Evolutionary conservation across 92 coral and sea anemone species (phyloP).

Genomic region (Paragorgia papillata): DNA sequence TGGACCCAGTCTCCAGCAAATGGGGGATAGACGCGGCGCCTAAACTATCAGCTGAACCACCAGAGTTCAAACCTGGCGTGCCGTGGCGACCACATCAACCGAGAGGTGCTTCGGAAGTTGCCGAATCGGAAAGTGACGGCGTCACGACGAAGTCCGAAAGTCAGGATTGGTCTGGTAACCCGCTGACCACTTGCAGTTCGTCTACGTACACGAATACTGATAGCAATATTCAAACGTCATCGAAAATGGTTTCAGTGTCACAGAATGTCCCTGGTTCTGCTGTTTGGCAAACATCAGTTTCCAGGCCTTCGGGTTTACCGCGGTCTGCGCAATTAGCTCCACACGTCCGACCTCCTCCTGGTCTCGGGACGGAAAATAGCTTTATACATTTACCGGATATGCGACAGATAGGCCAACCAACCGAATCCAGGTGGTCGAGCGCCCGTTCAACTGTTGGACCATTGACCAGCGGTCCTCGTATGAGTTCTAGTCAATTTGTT

Average conservation of each 20-base stretch:
- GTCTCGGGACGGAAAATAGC: conserved; percentile 65
- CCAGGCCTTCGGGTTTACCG: conserved; percentile 36
- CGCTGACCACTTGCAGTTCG: conserved; percentile 5
- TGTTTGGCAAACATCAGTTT: conserved; percentile 53
- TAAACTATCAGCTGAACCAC: conserved; percentile 95
- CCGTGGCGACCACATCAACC: conserved; percentile 88
- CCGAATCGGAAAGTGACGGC: conserved; percentile 15
- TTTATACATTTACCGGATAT: conserved; percentile 71
- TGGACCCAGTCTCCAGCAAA: conserved; percentile 94
- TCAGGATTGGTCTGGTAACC: conserved; percentile 46
- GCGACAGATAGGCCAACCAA: conserved; percentile 30
- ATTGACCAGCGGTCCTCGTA: conserved; percentile 47
- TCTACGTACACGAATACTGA: conserved; percentile 17
- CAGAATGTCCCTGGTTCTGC: conserved; percentile 33
- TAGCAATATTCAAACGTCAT: neutral
- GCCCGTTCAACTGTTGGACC: conserved; percentile 42
- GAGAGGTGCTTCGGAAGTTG: conserved; percentile 50
- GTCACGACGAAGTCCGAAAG: conserved; percentile 18
- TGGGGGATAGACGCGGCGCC: conserved; percentile 99
- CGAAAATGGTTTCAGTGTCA: conserved; percentile 35
- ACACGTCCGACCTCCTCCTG: conserved; percentile 97
- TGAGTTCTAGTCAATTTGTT: conserved; percentile 5
- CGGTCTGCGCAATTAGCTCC: conserved; percentile 19
- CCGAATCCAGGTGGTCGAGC: conserved; percentile 16
- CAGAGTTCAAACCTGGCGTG: conserved; percentile 99